A percentile compares a stretch with the other conserved stretches of the same genome.
Conservation (phyloP, 2,113 vertebrate species). For the Rissa tridactyla region DNA sequence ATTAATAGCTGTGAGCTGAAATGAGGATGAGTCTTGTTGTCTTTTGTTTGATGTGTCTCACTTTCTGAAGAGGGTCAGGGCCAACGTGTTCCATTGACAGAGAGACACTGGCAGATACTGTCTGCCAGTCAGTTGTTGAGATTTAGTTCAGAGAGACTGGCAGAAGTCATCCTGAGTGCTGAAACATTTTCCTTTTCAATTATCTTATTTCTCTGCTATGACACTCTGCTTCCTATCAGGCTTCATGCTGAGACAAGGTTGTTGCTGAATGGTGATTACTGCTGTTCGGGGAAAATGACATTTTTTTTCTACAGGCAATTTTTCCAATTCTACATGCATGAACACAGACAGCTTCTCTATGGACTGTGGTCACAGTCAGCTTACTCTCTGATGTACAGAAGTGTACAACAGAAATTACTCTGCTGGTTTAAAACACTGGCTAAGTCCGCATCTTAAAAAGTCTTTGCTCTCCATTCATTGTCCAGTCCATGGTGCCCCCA, state of each 20-base stretch:
- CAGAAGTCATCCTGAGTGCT: not conserved
- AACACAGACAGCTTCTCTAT: not conserved
- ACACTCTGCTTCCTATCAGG: not conserved
- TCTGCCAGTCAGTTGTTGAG: constrained; percentile 41
- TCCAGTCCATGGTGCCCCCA: not conserved
- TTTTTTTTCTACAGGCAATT: not conserved
- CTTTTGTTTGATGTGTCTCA: constrained; percentile 57
- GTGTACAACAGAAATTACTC: not conserved
- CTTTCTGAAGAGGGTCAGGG: constrained; percentile 45
- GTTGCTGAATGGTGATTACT: constrained; percentile 18
- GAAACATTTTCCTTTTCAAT: constrained; percentile 54
- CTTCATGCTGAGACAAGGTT: not conserved
- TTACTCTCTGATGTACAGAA: not conserved
- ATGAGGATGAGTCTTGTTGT: constrained; percentile 41
- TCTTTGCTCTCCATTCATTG: not conserved
- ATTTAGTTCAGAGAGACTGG: constrained; percentile 43
- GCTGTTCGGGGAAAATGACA: not conserved
- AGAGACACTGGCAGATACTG: constrained; percentile 36
- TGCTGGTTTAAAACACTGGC: not conserved
- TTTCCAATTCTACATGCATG: not conserved
- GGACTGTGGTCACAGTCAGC: not conserved
- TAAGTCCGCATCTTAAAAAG: not conserved
- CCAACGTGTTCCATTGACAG: constrained; percentile 47
- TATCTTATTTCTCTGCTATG: constrained; percentile 17
- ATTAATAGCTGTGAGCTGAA: constrained; percentile 56